Percentiles rank a stretch among this genome's conserved stretches.
Evolutionary conservation across 2,797 vertebrate species (phyloP).

Genomic region (Macropus fuliginosus): DNA sequence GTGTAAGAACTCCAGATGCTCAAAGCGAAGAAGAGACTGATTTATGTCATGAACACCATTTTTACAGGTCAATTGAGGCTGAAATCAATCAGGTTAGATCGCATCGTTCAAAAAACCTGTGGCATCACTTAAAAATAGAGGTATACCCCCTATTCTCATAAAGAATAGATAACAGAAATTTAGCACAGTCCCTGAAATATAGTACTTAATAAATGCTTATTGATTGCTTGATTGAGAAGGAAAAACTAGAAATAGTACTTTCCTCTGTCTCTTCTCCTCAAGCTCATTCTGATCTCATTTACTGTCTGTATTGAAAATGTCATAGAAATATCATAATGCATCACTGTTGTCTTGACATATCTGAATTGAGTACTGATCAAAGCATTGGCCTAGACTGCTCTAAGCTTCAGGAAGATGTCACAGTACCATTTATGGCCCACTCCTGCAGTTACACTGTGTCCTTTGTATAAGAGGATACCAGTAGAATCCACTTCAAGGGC

Average conservation of each 20-base stretch:
- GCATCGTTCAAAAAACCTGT: neutral
- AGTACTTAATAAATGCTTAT: neutral
- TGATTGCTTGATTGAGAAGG: neutral
- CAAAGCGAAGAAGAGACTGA: neutral
- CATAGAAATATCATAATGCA: neutral
- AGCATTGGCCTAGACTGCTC: neutral
- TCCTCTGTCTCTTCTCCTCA: neutral
- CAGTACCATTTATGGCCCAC: neutral
- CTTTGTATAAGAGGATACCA: neutral
- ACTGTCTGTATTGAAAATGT: neutral
- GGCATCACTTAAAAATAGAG: neutral
- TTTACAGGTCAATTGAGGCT: neutral
- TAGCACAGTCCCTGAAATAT: neutral
- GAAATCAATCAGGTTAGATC: neutral
- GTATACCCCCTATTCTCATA: neutral
- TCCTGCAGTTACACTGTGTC: neutral
- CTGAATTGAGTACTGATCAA: neutral
- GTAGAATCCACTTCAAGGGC: neutral
- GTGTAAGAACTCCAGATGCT: neutral
- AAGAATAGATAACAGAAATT: neutral
- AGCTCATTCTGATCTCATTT: neutral
- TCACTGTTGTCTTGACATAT: neutral
- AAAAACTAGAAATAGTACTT: neutral
- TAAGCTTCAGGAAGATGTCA: neutral
- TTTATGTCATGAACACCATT: neutral